phyloP scores from a whole-genome alignment of 2,797 vertebrate genomes.

The Dipus sagitta region DNA sequence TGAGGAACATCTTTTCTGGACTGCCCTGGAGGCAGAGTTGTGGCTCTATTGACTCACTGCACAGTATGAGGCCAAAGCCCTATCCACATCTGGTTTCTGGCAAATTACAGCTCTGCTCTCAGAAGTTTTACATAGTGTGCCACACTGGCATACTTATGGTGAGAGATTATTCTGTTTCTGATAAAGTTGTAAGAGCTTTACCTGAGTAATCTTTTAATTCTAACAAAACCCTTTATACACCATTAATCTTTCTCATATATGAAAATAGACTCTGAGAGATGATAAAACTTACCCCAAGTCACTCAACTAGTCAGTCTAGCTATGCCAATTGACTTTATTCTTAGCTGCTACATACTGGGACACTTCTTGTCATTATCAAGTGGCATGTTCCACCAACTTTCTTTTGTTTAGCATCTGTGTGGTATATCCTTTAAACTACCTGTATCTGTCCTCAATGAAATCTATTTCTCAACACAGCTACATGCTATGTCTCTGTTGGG shows the following conservation, averaged over 20 bases:
- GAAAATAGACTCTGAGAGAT: background rate
- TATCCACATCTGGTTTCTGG: background rate
- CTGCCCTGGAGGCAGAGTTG: background rate
- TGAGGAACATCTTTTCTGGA: background rate
- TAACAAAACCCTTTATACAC: background rate
- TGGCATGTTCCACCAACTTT: no score
- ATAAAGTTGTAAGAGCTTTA: background rate
- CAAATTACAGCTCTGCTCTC: background rate
- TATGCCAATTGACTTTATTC: background rate
- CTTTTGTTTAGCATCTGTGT: no score
- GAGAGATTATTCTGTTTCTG: background rate
- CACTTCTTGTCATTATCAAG: no score
- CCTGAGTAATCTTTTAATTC: background rate
- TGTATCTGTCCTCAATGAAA: no score
- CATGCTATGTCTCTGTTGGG: no score
- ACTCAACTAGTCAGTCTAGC: background rate
- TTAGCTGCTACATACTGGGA: background rate
- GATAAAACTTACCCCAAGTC: background rate
- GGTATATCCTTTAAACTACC: no score
- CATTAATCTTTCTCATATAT: background rate
- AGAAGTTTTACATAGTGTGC: background rate
- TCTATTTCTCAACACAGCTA: no score
- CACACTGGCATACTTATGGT: background rate
- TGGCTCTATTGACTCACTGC: slow-evolving; percentile 30
- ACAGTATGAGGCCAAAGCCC: background rate